Evolutionary conservation across 2,113 vertebrate genomes (phyloP).

Genomic region (Mesembrinibis cayennensis): DNA sequence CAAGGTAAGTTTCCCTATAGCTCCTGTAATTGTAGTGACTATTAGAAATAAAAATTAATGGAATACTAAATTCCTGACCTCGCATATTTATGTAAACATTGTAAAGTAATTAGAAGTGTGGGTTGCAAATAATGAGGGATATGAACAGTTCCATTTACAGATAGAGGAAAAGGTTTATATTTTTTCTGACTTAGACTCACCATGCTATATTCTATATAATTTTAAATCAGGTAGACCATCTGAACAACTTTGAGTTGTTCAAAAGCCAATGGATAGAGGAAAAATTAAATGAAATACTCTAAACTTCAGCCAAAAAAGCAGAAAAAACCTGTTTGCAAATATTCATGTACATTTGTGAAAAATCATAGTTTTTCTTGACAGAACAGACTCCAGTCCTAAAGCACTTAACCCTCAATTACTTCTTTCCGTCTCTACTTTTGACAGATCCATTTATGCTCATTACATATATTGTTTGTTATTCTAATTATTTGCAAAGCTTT

Average conservation of each 20-base stretch:
- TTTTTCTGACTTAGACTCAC: background rate
- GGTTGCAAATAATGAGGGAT: background rate
- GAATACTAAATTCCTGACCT: background rate
- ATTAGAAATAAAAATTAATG: background rate
- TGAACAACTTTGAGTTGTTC: background rate
- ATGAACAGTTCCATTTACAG: background rate
- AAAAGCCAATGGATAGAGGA: background rate
- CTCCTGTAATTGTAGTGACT: background rate
- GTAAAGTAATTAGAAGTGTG: background rate
- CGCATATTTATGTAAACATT: background rate
- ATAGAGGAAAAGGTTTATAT: background rate
- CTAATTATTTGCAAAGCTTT: background rate
- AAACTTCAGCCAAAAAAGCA: background rate
- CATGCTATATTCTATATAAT: background rate
- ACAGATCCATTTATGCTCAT: background rate
- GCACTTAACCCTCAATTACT: background rate
- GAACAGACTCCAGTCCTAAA: background rate
- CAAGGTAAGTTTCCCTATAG: background rate
- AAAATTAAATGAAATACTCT: background rate
- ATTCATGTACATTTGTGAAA: background rate
- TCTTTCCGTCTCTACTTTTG: background rate
- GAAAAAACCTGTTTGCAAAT: background rate
- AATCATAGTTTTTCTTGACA: background rate
- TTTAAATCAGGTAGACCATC: background rate
- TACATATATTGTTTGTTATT: background rate